Evolutionary conservation across 2,888 invertebrate genomes (phyloP), one percentile per base, ranked within the genome.

Genomic region (Lithophane socia): DNA sequence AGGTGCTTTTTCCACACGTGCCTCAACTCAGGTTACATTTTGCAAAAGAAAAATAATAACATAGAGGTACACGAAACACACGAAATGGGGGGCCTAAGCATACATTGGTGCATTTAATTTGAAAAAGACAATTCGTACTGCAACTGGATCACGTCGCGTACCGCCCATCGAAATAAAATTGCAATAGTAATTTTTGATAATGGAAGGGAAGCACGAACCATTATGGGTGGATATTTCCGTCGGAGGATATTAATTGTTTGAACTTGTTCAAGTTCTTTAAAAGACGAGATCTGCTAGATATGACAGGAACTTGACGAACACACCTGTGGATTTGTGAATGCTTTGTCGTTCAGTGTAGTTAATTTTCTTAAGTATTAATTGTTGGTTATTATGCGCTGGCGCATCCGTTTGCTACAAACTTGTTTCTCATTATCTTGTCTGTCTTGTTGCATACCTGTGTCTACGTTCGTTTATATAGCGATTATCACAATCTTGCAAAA

Each of bases 141-240:
- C 91, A 93, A 94, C 90, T 88, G 91, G 93, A 94, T 94, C 95
- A 94, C 93, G 95, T 94, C 82, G 87, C 73, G 75, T 75, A 88
- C 90, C 94, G 94, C 95, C 95, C 93, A 92, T 91, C 89, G 87
- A 92, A 94, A 93, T 93, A 91, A 94, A 92, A 95, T 94, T 93
- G 95, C 95, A 95, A 95, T 95, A 95, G 94, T 94, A 94, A 94
- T 95, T 95, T 95, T 94, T 94, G 94, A 94, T 95, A 95, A 95
- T 94, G 91, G 90, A 94, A 92, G 93, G 94, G 95, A 94, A 94
- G 93, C 92, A 89, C 84, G 89, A 73, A 83, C 91, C 90, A 92
- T 93, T 92, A 95, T 95, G 94, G 95, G 95, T 93, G 94, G 94
- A 93, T 94, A 92, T 95, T 93, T 96, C 96, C 96, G 95, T 92